Evolutionary conservation across 2,888 invertebrate species (phyloP).

Genomic region (Nomada lathburiana): DNA sequence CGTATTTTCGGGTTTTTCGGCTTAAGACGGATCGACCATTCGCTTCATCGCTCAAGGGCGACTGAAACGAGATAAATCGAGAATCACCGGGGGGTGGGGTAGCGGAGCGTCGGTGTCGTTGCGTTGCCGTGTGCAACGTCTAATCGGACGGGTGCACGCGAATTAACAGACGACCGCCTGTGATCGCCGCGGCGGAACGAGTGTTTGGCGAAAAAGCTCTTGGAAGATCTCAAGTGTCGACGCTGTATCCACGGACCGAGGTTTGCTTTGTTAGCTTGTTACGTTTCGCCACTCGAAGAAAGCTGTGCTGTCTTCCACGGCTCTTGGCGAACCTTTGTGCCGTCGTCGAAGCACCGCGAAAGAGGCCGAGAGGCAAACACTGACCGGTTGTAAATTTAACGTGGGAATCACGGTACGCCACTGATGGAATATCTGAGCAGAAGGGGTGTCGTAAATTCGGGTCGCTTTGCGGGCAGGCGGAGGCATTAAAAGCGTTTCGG

Average conservation of each 20-base stretch:
- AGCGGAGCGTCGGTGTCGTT: constrained; percentile 2
- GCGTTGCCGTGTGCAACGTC: not conserved
- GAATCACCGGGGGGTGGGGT: not conserved
- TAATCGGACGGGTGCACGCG: not conserved
- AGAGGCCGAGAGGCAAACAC: too few relatives aligned
- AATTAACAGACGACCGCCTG: constrained; percentile 17
- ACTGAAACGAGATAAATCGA: constrained; percentile 33
- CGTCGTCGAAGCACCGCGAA: not conserved
- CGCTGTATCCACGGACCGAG: not conserved
- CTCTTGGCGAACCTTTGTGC: not conserved
- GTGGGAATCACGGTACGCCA: too few relatives aligned
- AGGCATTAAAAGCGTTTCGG: constrained; percentile 18
- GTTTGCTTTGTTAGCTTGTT: constrained; percentile 21
- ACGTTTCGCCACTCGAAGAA: not conserved
- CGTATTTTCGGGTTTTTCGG: constrained; percentile 60
- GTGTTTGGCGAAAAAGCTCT: not conserved
- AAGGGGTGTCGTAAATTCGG: constrained; percentile 16
- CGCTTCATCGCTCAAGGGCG: constrained; percentile 61
- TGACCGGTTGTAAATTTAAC: too few relatives aligned
- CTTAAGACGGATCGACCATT: constrained; percentile 44
- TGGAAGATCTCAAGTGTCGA: not conserved
- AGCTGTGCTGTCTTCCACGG: not conserved
- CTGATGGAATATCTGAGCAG: too few relatives aligned
- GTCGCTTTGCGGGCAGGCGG: not conserved
- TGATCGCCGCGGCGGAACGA: not conserved